A percentile compares a stretch with the other conserved stretches of the same genome.
These are phyloP conservation scores for Ips nitidus DNA, from an alignment of 1,140 invertebrate species.

Conservation along the genomic window DNA sequence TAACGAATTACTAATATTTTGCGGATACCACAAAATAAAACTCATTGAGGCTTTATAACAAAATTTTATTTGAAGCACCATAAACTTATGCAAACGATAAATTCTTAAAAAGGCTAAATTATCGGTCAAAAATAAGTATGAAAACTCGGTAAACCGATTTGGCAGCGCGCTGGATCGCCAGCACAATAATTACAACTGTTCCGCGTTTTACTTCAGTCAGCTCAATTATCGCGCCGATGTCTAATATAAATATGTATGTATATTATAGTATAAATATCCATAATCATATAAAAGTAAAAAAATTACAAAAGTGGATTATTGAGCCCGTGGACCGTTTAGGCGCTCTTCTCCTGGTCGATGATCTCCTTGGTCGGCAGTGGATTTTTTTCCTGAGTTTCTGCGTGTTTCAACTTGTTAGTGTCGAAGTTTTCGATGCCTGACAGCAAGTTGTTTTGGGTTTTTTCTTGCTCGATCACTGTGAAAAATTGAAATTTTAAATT, in stretches of 20 bases:
- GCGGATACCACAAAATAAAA: neutral
- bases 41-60: conserved; percentile 12
- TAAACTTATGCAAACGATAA: conserved; percentile 45
- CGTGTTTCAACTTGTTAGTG: conserved; percentile 80
- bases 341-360: conserved; percentile 69
- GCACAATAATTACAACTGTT: neutral
- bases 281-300: conserved; percentile 49
- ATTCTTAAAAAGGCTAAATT: conserved; percentile 35
- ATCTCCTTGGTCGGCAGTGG: conserved; percentile 77
- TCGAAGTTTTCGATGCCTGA: conserved; percentile 89
- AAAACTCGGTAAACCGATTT: neutral
- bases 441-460: conserved; percentile 81
- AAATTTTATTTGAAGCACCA: conserved; percentile 47
- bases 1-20: neutral
- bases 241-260: no score
- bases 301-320: conserved; percentile 45
- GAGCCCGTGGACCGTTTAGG: conserved; percentile 39
- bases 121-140: neutral
- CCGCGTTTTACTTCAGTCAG: no score
- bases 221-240: no score
- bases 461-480: conserved; percentile 82
- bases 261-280: conserved; percentile 19
- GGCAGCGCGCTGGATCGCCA: neutral
- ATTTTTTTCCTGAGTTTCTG: conserved; percentile 88
- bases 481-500: conserved; percentile 43